These are phyloP conservation scores for Bugula neritina DNA, from an alignment of 2,888 invertebrate species.

Conservation along the genomic window DNA sequence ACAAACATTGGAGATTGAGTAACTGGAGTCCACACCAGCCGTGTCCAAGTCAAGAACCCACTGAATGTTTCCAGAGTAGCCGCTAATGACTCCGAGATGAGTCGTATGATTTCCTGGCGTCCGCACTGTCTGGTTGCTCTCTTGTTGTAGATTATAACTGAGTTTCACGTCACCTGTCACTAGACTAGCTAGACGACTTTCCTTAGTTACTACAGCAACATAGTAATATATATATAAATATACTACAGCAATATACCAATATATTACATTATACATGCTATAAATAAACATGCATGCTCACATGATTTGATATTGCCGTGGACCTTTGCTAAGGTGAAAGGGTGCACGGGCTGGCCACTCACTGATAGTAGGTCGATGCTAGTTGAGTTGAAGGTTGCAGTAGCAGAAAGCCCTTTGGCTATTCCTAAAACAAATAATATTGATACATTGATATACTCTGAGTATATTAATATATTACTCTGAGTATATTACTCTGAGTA, in stretches of 20 bases:
- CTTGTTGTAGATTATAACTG: not conserved
- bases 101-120: not conserved
- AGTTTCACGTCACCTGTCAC: not conserved
- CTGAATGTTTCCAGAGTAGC: not conserved
- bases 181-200: not conserved
- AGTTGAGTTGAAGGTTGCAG: not conserved
- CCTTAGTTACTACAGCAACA: not conserved
- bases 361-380: not conserved
- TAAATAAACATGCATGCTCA: not conserved
- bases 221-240: too few species aligned
- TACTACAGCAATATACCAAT: too few species aligned
- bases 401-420: not conserved
- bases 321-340: not conserved
- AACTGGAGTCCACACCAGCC: not conserved
- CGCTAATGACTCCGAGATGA: not conserved
- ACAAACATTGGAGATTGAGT: not conserved
- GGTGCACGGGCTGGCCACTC: not conserved
- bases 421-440: not conserved
- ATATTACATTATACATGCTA: too few species aligned
- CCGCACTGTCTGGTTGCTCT: not conserved
- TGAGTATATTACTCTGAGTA: too few species aligned
- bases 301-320: not conserved
- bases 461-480: too few species aligned
- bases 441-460: too few species aligned
- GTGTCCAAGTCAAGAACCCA: not conserved